Evolutionary conservation across 1,140 invertebrate genomes (phyloP), one percentile per base, ranked within the genome.

Genomic region (Mya arenaria): DNA sequence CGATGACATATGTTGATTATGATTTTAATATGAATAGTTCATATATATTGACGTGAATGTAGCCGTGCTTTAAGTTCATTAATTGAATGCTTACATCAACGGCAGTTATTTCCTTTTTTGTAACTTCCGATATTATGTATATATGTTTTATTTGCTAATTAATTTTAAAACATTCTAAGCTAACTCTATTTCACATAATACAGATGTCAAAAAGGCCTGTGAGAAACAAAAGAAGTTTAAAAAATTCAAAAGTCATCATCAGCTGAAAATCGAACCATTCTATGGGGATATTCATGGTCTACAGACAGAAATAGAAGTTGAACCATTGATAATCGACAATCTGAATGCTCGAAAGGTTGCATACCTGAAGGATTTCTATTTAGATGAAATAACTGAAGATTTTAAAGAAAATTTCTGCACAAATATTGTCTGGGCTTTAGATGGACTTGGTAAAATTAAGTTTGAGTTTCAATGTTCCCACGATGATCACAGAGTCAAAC

Each of bases 321-420:
- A 34, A 8, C 69, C 69, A 37, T n/a, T 72, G 13, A 36, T 23
- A 6, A n/a, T 72, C 4, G 44, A 58, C n/a, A 32, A 56, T 56
- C 55, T 56, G 25, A 52, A 72, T 36, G 30, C 30, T 4, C 17
- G 15, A 28, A 72, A 72, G 52, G 17, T 72, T 15, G 37, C 23
- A 15, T 72, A 30, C 36, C 30, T 72, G 69, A 72, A 56, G 32
- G 69, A 72, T n/a, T 71, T 71, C 30, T 71, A 44, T 15, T 23
- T 32, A 34, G 52, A 72, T n/a, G n/a, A n/a, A 4, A 72, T 72
- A n/a, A 52, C 55, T n/a, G n/a, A 56, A 10, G 30, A 58, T 8
- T 34, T 72, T 19, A 32, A 72, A 36, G 6, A 25, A 3, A n/a
- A n/a, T 17, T 56, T n/a, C 25, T 52, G 69, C 34, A 52, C 41